These are phyloP conservation scores for Chymomyza caudatula DNA, from an alignment of 2,888 invertebrate genomes.

Conservation along the genomic window DNA sequence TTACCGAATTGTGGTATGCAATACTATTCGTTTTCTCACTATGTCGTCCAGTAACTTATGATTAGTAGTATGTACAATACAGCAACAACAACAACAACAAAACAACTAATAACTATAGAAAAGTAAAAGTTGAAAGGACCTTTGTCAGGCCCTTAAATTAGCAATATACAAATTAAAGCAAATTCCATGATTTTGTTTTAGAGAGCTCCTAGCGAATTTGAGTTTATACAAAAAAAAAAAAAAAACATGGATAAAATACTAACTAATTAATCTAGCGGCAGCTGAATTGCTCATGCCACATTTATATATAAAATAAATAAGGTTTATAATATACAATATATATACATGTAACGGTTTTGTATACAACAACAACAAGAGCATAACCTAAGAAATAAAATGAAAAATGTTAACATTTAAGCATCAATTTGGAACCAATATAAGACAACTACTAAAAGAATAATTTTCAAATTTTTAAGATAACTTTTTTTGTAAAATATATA, in stretches of 20 bases:
- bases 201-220: neutral
- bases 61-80: slow-evolving; percentile 59
- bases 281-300: slow-evolving; percentile 34
- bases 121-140: neutral
- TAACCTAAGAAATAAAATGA: slow-evolving; percentile 4
- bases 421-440: slow-evolving; percentile 74
- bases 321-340: slow-evolving; percentile 47
- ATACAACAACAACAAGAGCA: slow-evolving; percentile 33
- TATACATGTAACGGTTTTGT: slow-evolving; percentile 53
- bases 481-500: slow-evolving; percentile 52
- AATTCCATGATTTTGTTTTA: neutral
- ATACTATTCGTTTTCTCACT: slow-evolving; percentile 84
- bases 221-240: slow-evolving; percentile 6
- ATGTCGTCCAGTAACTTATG: slow-evolving; percentile 82
- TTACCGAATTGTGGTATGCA: slow-evolving; percentile 80
- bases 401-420: slow-evolving; percentile 73
- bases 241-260: slow-evolving; percentile 19
- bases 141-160: neutral
- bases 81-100: slow-evolving; percentile 9
- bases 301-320: slow-evolving; percentile 45
- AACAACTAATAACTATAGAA: neutral
- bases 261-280: slow-evolving; percentile 28
- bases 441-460: slow-evolving; percentile 64
- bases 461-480: slow-evolving; percentile 66
- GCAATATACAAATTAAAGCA: slow-evolving; percentile 16